Percentiles rank a stretch among this genome's conserved stretches.
Conservation (phyloP, 2,888 invertebrate species). For the Athalia cordata region DNA sequence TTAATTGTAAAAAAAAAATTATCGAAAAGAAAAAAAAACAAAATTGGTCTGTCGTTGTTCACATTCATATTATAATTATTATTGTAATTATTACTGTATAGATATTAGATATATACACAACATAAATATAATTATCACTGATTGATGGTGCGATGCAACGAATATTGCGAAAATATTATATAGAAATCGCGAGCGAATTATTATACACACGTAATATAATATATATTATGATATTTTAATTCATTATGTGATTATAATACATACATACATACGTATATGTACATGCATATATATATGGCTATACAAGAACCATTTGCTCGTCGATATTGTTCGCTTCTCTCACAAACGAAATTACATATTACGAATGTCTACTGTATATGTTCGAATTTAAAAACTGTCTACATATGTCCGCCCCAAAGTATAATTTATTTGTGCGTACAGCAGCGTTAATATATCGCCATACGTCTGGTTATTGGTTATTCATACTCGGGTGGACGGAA, state of each 20-base stretch:
- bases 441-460: too few relatives aligned
- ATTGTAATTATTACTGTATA: not conserved
- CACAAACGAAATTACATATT: too few relatives aligned
- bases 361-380: too few relatives aligned
- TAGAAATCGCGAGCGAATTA: not conserved
- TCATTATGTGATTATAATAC: not conserved
- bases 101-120: slow-evolving; percentile 11
- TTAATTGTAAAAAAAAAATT: not conserved
- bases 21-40: slow-evolving; percentile 7
- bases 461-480: too few relatives aligned
- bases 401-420: too few relatives aligned
- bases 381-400: too few relatives aligned
- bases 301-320: not conserved
- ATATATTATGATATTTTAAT: not conserved
- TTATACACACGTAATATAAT: slow-evolving; percentile 4
- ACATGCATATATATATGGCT: not conserved
- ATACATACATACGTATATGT: not conserved
- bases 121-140: not conserved
- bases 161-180: slow-evolving; percentile 1
- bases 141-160: slow-evolving; percentile 9
- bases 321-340: too few relatives aligned
- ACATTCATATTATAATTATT: slow-evolving; percentile 3
- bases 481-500: too few relatives aligned
- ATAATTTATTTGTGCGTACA: too few relatives aligned
- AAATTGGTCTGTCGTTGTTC: slow-evolving; percentile 25